Evolutionary conservation across 2,797 vertebrate genomes (phyloP).

Genomic region (Hafferia zeledoni): DNA sequence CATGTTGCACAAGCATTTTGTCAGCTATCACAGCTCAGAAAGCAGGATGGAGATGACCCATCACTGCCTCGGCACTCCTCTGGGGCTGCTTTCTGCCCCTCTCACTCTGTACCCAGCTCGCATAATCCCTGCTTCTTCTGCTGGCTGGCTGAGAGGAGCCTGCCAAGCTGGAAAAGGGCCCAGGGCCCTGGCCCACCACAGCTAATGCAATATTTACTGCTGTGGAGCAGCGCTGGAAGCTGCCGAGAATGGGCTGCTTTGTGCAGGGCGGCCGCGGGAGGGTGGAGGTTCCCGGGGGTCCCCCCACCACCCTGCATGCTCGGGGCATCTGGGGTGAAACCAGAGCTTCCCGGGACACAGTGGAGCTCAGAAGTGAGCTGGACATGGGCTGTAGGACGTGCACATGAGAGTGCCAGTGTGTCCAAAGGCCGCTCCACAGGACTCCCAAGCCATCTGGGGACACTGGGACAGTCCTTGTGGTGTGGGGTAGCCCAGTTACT

Average conservation of each 20-base stretch:
- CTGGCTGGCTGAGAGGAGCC: not conserved
- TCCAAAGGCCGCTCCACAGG: not conserved
- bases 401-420: not conserved
- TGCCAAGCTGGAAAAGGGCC: constrained; percentile 57
- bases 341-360: not conserved
- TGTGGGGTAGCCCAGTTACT: not conserved
- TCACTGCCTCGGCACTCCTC: rapidly evolving
- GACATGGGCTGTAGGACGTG: not conserved
- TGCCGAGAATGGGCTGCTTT: constrained; percentile 46
- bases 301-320: not conserved
- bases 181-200: not conserved
- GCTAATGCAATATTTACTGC: constrained; percentile 62
- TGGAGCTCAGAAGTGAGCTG: not conserved
- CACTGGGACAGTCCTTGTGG: rapidly evolving
- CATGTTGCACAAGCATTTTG: not conserved
- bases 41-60: not conserved
- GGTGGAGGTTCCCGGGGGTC: not conserved
- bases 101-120: not conserved
- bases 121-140: constrained; percentile 3
- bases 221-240: not conserved
- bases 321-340: constrained; percentile 5
- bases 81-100: not conserved
- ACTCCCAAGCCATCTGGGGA: not conserved
- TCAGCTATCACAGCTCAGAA: rapidly evolving
- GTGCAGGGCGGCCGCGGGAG: not conserved